phyloP scores from a whole-genome alignment of 2,888 invertebrate species.

The Acholoe squamosa region DNA sequence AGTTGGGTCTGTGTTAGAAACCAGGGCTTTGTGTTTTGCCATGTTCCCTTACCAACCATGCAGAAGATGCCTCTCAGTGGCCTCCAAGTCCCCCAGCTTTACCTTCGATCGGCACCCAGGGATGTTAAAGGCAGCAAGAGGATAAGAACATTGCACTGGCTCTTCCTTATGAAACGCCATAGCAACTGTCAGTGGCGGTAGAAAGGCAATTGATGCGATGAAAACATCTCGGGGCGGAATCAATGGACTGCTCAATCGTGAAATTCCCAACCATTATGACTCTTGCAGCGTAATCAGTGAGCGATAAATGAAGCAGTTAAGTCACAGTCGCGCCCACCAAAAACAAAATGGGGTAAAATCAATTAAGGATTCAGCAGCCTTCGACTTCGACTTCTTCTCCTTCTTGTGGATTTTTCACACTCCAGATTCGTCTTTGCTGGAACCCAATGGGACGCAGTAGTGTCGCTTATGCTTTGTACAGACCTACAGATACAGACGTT shows the following conservation, averaged over 20 bases:
- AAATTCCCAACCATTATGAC: constrained; percentile 41
- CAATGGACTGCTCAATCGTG: constrained; percentile 49
- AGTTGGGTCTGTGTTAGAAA: too few species aligned
- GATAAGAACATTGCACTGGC: background rate
- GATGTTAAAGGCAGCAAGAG: too few species aligned
- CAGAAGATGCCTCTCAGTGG: too few species aligned
- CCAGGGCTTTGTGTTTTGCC: too few species aligned
- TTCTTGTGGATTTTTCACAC: constrained; percentile 22
- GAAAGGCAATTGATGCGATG: constrained; percentile 41
- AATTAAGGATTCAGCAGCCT: constrained; percentile 11
- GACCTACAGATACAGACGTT: too few species aligned
- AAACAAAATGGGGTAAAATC: background rate
- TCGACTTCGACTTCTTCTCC: background rate
- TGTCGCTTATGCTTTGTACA: too few species aligned
- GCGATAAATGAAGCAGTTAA: constrained; percentile 25
- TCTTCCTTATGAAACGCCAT: background rate
- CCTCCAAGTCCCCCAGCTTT: too few species aligned
- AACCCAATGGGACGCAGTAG: too few species aligned
- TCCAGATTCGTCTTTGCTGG: background rate
- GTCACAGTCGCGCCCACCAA: background rate
- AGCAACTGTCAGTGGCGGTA: constrained; percentile 5
- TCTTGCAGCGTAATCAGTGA: constrained; percentile 24
- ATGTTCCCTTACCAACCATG: too few species aligned
- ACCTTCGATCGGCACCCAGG: too few species aligned
- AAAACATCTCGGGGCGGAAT: constrained; percentile 6